A percentile compares a stretch with the other conserved stretches of the same genome.
These are phyloP conservation scores for Acanthococcus lagerstroemiae DNA, from an alignment of 2,888 invertebrate genomes.

Conservation along the genomic window DNA sequence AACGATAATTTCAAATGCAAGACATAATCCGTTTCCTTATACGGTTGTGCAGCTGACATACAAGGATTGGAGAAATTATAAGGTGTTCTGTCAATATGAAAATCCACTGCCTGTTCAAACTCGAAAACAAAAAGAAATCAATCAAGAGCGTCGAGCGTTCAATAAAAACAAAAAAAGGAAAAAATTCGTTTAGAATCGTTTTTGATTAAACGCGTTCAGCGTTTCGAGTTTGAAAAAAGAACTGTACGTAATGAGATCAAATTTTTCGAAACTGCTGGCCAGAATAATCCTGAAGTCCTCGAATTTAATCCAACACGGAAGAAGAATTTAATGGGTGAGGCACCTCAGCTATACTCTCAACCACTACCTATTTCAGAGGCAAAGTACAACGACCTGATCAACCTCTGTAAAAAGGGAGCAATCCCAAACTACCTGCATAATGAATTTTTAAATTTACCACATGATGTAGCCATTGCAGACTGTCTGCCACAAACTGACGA, in stretches of 20 bases:
- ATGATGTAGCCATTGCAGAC: neutral
- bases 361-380: neutral
- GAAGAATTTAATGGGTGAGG: neutral
- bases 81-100: no score
- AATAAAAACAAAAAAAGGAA: neutral
- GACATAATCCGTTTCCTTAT: slow-evolving; percentile 22
- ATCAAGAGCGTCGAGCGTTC: no score
- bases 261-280: neutral
- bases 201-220: neutral
- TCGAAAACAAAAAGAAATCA: no score
- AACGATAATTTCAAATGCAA: slow-evolving; percentile 16
- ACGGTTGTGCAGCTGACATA: neutral
- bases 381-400: neutral
- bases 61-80: slow-evolving; percentile 9
- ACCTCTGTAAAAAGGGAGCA: neutral
- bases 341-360: neutral
- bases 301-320: neutral
- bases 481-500: neutral
- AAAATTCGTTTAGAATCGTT: no score
- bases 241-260: neutral
- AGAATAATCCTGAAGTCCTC: neutral
- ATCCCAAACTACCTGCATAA: neutral
- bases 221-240: neutral
- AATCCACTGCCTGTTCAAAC: neutral
- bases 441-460: neutral